Conservation (phyloP, 2,888 invertebrate genomes). For the Drosophila phalerata region DNA sequence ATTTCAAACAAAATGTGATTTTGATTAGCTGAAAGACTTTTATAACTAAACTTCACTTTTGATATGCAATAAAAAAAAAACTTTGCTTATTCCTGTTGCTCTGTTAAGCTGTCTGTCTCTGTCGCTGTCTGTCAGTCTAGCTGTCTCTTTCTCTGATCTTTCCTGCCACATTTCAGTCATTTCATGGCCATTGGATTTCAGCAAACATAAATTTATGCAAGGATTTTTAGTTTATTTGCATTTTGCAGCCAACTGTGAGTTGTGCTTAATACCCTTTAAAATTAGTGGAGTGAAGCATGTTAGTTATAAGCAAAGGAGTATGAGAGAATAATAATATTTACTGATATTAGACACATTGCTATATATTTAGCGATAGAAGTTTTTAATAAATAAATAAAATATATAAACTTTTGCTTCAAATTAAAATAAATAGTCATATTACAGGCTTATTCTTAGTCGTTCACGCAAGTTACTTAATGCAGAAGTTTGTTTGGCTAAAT, state of each 20-base stretch:
- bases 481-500: slow-evolving; percentile 18
- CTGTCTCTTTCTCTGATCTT: slow-evolving; percentile 2
- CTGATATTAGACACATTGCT: too few relatives aligned
- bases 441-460: slow-evolving; percentile 8
- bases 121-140: slow-evolving; percentile 1
- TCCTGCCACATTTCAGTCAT: slow-evolving; percentile 48
- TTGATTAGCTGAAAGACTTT: slow-evolving; percentile 17
- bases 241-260: slow-evolving; percentile 16
- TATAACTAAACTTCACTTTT: slow-evolving; percentile 7
- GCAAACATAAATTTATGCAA: slow-evolving; percentile 35
- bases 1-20: not conserved
- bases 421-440: too few relatives aligned
- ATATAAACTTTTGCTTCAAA: too few relatives aligned
- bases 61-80: slow-evolving; percentile 1
- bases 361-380: too few relatives aligned
- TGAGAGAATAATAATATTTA: too few relatives aligned
- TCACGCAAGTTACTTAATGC: not conserved
- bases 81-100: slow-evolving; percentile 8
- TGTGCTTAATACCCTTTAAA: slow-evolving; percentile 10
- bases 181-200: slow-evolving; percentile 50
- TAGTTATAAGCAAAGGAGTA: not conserved
- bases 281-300: not conserved
- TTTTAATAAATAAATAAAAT: too few relatives aligned
- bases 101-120: slow-evolving; percentile 5
- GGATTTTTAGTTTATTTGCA: slow-evolving; percentile 50